Percentiles rank a stretch among this genome's conserved stretches.
Evolutionary conservation across 2,113 vertebrate species (phyloP).

Genomic region (Pygoscelis adeliae): DNA sequence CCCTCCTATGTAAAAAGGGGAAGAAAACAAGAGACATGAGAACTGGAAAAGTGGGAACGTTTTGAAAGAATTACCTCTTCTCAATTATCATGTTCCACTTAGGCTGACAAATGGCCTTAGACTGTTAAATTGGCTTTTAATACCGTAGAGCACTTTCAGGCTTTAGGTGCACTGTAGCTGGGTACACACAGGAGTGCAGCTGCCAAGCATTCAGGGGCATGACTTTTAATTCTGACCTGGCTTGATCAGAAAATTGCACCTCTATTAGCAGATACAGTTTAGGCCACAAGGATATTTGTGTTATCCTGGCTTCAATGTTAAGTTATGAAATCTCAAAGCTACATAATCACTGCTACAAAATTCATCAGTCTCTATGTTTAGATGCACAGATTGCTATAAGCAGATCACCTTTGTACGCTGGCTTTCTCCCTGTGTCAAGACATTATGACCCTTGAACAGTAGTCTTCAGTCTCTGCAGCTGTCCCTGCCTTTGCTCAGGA

Average conservation of each 20-base stretch:
- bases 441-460: not conserved
- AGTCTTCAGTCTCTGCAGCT: not conserved
- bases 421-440: not conserved
- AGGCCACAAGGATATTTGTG: not conserved
- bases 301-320: not conserved
- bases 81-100: not conserved
- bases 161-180: fast-evolving
- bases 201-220: not conserved
- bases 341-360: not conserved
- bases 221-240: not conserved
- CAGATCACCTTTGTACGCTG: not conserved
- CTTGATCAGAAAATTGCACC: not conserved
- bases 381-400: not conserved
- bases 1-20: not conserved
- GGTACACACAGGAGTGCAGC: not conserved
- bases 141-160: fast-evolving
- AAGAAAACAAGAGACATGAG: not conserved
- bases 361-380: not conserved
- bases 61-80: not conserved
- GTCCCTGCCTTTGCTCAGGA: not conserved
- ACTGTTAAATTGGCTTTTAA: not conserved
- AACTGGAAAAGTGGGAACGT: not conserved
- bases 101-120: not conserved
- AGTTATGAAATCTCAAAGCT: not conserved
- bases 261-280: not conserved